Evolutionary conservation across 1,140 invertebrate genomes (phyloP).

Genomic region (Drosophila auraria): DNA sequence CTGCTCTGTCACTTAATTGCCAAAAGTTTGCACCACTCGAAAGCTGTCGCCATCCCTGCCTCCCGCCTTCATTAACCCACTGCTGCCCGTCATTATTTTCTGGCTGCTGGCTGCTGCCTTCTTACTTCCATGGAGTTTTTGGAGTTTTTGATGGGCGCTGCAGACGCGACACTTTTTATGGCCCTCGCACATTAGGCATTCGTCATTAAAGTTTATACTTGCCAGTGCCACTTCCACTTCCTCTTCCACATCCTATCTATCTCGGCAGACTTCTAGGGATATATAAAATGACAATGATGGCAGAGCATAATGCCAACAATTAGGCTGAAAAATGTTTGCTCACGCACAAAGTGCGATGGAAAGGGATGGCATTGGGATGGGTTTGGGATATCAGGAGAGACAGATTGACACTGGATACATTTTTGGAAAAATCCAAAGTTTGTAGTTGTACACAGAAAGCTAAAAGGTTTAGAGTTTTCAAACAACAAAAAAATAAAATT

Average conservation of each 20-base stretch:
- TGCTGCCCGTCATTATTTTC: constrained; percentile 10
- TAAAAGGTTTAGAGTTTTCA: neutral
- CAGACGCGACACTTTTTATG: constrained; percentile 77
- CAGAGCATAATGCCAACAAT: constrained; percentile 58
- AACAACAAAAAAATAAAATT: neutral
- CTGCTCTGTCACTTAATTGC: constrained; percentile 48
- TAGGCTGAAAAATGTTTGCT: constrained; percentile 59
- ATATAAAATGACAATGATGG: constrained; percentile 58
- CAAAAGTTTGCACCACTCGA: constrained; percentile 51
- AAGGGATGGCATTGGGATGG: neutral
- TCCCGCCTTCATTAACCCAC: constrained; percentile 5
- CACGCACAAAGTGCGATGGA: constrained; percentile 20
- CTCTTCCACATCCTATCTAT: neutral
- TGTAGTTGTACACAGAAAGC: constrained; percentile 15
- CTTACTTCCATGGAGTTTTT: constrained; percentile 36
- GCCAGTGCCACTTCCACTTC: neutral
- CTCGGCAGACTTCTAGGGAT: constrained; percentile 12
- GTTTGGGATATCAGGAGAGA: neutral
- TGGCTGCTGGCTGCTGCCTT: neutral
- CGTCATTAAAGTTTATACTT: constrained; percentile 61
- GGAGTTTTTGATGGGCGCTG: constrained; percentile 61
- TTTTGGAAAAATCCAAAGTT: constrained; percentile 58
- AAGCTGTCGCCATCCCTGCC: neutral
- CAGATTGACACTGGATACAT: constrained; percentile 17
- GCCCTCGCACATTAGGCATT: constrained; percentile 55